Evolutionary conservation across 2,888 invertebrate species (phyloP), one percentile per base, ranked within the genome.

Genomic region (Theretra japonica): DNA sequence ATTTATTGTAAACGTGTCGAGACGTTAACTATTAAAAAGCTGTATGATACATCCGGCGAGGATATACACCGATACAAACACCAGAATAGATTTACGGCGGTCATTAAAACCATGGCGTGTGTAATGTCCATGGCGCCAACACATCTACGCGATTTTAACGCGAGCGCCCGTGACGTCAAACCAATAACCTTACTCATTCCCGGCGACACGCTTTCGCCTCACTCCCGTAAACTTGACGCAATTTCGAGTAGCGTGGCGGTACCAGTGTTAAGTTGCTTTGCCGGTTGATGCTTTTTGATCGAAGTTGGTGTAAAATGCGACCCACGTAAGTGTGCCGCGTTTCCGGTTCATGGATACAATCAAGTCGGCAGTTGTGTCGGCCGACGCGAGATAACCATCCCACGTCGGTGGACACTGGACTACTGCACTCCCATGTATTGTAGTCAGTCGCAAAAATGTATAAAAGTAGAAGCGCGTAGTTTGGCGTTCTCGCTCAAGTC

Each of bases 1-100:
- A 87, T 81, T 81, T 82, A 84, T 81, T 76, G 77, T 80, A 80
- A 83, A 84, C 79, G 79, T 77, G 75, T 84, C 78, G 84, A 88
- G 84, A 86, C 85, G 83, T 83, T 83, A 77, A 84, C 75, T 76
- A 76, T 75, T 76, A 75, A 41, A 28, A 48, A 65, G 6, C 17
- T 65, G 23, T 48, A 65, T 21, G 21, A 23, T 23, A 21, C 21
- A 58, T 58, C 58, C 58, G 58, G 11, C 25, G 58, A 58, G 25
- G n/a, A 58, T 58, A 28, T 25, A 25, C 25, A 25, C 58, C 23
- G 25, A 6, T 57, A 57, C 23, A 48, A 65, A 65, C 33, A 41
- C 69, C 28, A 69, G 79, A 85, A 82, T 86, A 85, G 80, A 75
- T 83, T 83, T 80, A 86, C 74, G 81, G 74, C 76, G 72, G 75